phyloP scores from a whole-genome alignment of 2,888 invertebrate genomes.

The Athetis lepigone region DNA sequence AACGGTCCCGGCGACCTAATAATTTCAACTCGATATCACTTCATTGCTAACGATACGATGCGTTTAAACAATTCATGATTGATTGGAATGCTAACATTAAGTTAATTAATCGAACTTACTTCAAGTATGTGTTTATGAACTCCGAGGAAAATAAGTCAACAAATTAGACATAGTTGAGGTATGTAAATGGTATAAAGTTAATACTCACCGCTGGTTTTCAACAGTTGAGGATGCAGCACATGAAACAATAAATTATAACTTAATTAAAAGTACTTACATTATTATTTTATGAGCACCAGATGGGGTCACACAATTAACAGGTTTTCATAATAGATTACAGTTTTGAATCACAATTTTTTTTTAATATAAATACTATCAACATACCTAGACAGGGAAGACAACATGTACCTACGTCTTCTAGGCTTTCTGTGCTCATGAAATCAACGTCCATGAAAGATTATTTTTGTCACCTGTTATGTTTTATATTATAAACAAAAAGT shows the following conservation, averaged over 20 bases:
- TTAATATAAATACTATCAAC: constrained; percentile 22
- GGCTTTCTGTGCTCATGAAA: constrained; percentile 81
- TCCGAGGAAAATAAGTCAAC: background rate
- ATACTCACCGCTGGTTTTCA: constrained; percentile 83
- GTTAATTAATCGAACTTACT: constrained; percentile 12
- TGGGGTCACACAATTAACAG: background rate
- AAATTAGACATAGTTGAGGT: background rate
- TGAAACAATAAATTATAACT: constrained; percentile 78
- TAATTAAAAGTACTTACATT: constrained; percentile 26
- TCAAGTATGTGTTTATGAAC: background rate
- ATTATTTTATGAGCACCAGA: constrained; percentile 14
- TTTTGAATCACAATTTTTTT: constrained; percentile 14
- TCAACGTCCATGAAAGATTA: constrained; percentile 80
- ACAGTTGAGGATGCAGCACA: constrained; percentile 78
- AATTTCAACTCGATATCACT: constrained; percentile 79
- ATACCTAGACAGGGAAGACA: constrained; percentile 86
- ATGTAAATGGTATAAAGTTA: constrained; percentile 12
- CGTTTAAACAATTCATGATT: constrained; percentile 58
- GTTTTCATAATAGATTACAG: constrained; percentile 3
- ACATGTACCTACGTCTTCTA: constrained; percentile 84
- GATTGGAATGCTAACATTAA: constrained; percentile 47
- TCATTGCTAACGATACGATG: constrained; percentile 69
- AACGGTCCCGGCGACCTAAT: constrained; percentile 87
- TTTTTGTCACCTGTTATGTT: constrained; percentile 55
- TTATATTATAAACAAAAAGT: constrained; percentile 63